Conservation (phyloP, 2,113 vertebrate genomes). For the Azemiops feae region DNA sequence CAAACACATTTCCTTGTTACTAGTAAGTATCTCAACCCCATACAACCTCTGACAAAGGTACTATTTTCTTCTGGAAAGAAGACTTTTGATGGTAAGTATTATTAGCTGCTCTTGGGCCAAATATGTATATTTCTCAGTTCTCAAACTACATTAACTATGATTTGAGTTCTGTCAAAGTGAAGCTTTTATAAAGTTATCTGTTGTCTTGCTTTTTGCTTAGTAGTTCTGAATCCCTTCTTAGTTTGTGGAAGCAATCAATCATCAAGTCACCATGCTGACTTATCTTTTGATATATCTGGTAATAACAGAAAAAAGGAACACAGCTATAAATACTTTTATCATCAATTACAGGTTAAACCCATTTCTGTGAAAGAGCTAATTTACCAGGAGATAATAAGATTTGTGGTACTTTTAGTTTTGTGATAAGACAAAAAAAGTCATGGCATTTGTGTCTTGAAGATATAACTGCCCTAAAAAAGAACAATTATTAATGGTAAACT, state of each 20-base stretch:
- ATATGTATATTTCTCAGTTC: neutral
- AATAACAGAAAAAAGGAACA: slow-evolving; percentile 7
- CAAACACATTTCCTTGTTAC: neutral
- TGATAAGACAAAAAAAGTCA: neutral
- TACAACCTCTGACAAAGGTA: neutral
- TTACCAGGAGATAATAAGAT: slow-evolving; percentile 1
- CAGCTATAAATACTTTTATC: slow-evolving; percentile 1
- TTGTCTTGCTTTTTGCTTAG: neutral
- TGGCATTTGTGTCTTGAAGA: neutral
- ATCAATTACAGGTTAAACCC: neutral
- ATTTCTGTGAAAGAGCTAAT: neutral
- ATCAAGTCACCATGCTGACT: neutral
- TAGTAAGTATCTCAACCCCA: neutral
- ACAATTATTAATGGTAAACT: neutral
- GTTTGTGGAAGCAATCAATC: slow-evolving; percentile 8
- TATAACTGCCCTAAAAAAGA: neutral
- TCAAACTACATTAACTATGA: neutral
- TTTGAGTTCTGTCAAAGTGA: neutral
- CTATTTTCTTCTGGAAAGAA: neutral
- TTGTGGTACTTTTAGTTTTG: neutral
- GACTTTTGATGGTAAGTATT: neutral
- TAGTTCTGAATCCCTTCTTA: neutral
- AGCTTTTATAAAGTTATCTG: neutral
- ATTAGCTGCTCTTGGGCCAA: neutral
- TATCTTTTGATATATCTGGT: slow-evolving; percentile 11